Evolutionary conservation across 2,113 vertebrate species (phyloP).

Genomic region (Gnathonemus echidnorhynchus): DNA sequence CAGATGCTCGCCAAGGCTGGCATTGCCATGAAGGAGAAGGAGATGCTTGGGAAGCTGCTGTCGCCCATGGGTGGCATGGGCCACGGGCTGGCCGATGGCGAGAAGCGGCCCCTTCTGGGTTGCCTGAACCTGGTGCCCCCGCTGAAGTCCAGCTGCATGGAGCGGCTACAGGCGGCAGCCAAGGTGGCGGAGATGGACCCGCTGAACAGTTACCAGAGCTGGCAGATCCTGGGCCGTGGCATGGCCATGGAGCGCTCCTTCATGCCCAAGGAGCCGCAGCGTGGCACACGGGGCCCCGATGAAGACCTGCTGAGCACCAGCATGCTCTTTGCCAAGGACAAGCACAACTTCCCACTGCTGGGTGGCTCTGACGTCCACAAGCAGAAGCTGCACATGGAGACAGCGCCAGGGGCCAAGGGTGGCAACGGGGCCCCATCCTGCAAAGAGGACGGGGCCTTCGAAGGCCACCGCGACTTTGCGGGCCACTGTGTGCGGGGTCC

Average conservation of each 20-base stretch:
- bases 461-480: slow-evolving; percentile 83
- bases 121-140: slow-evolving; percentile 94
- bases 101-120: slow-evolving; percentile 89
- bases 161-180: slow-evolving; percentile 90
- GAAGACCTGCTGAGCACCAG: slow-evolving; percentile 74
- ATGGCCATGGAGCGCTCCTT: slow-evolving; percentile 93
- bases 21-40: slow-evolving; percentile 86
- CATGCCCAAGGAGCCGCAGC: slow-evolving; percentile 87
- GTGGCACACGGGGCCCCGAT: slow-evolving; percentile 77
- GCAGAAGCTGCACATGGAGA: slow-evolving; percentile 85
- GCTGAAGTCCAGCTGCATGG: slow-evolving; percentile 96
- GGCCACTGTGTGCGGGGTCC: slow-evolving; percentile 77
- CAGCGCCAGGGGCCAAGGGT: slow-evolving; percentile 79
- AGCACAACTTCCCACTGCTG: slow-evolving; percentile 85
- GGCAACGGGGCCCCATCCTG: slow-evolving; percentile 65
- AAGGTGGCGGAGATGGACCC: slow-evolving; percentile 98
- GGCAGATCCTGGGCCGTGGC: slow-evolving; percentile 97
- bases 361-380: slow-evolving; percentile 76
- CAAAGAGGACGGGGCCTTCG: slow-evolving; percentile 82
- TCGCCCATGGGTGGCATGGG: slow-evolving; percentile 78
- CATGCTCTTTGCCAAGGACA: slow-evolving; percentile 86
- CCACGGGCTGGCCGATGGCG: slow-evolving; percentile 78
- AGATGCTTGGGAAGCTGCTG: slow-evolving; percentile 88
- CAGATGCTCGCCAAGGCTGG: slow-evolving; percentile 85
- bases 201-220: slow-evolving; percentile 94